Evolutionary conservation across 2,888 invertebrate genomes (phyloP), one percentile per base, ranked within the genome.

Genomic region (Cynaeus angustus): DNA sequence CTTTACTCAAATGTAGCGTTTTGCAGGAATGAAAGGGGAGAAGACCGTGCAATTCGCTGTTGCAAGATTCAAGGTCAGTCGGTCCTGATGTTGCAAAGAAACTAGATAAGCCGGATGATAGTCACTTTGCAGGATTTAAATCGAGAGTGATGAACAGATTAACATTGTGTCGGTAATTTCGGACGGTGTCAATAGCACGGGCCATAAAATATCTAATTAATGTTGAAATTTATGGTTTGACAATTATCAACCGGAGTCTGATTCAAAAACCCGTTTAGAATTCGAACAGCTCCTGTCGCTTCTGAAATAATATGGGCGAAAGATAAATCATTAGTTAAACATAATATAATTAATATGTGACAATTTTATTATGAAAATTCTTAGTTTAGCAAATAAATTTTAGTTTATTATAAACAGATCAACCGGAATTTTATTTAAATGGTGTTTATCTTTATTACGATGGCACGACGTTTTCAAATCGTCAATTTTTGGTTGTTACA

Each of bases 41-140:
- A 45, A 41, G 41, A 6, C 16, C n/a, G 28, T 28, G 28, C 48
- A 53, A 37, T 53, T 6, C 28, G 21, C 43, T 9, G 41, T 16
- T 58, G 58, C 58, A 58, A 3, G 43, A 21, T 58, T 43, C 58
- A 58, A 58, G 58, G 58, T 41, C 58, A 58, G 58, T 58, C 58
- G 58, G 58, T 43, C 58, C 58, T 53, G 53, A 38, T 37, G 37
- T 12, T 38, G 58, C 43, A 37, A 41, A 43, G 26, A 58, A 58
- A 38, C 55, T 38, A 14, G 58, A 56, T 41, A 56, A 56, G n/a
- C 13, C 45, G 50, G 50, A 50, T 21, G 50, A 28, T 10, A 28
- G 8, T 3, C 13, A 10, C 13, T 33, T 56, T n/a, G 56, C 14
- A 37, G 38, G 56, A 38, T 14, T 56, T 41, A n/a, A 4, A 50